Evolutionary conservation across 2,888 invertebrate species (phyloP), one percentile per base, ranked within the genome.

Genomic region (Mesorhabditis spiculigera): DNA sequence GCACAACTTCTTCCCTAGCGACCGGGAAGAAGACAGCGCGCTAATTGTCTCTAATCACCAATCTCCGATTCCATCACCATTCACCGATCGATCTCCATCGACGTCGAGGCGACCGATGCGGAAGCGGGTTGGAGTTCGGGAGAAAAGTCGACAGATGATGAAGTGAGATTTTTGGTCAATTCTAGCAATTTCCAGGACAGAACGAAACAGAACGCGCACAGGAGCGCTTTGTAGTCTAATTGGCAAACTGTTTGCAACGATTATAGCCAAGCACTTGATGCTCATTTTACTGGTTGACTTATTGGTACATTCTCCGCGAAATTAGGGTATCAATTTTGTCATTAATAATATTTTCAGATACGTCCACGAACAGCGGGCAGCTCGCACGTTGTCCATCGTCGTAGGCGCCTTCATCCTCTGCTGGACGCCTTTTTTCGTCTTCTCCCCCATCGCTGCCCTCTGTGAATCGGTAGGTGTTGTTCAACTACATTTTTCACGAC

Each of bases 321-420:
- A n/a, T n/a, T n/a, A n/a, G n/a, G n/a, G 58, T 13, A 2, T n/a
- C 8, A 10, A 13, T n/a, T 50, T 13, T 13, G n/a, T n/a, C 58
- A 50, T 50, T n/a, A 50, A 50, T 50, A 50, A 50, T n/a, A 50
- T 13, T 50, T 50, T 50, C 58, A 50, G 75, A n/a, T 78, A 85
- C 64, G 81, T 85, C 28, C 82, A 95, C 85, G 97, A 97, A 86
- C 89, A 96, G 69, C 90, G 95, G 62, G 96, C 96, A 0, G 95
- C 96, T 0, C 89, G 95, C 68, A 96, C 95, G 0, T 90, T 97
- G 4, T 96, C 95, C 42, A 95, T 97, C 70, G 95, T 97, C 71
- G 95, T 96, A 92, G 95, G 95, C 5, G 95, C 95, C 0, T 97
- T 97, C 86, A 94, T 96, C 66, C 91, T 95, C 8, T 96, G 96